Base-by-base conservation (phyloP, 2,888 invertebrate species). In the Patella pellucida region DNA sequence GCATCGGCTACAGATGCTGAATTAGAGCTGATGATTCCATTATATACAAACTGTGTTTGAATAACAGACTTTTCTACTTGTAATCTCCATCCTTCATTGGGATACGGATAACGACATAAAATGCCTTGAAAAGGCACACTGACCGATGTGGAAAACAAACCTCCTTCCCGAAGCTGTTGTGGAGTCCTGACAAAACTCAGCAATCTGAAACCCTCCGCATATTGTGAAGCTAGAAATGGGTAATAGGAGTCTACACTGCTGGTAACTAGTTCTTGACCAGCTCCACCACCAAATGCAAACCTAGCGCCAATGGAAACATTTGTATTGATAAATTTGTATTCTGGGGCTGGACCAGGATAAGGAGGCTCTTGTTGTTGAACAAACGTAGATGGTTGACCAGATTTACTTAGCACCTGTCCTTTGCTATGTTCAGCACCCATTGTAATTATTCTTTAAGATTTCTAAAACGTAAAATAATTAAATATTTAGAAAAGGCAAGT, bases 31-130 rank as follows among this genome's bases (percentile, higher is more conserved):
- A 71, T 76, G 73, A 76, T 73, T 15, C 71, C 79, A 41, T 69
- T 78, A 68, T 69, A 69, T 73, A 76, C 78, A 68, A 68, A 62
- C 62, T 68, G 77, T 52, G 71, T 51, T 78, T 56, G 77, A 76
- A 80, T 78, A 74, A 77, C 72, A 0, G 87, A 85, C 74, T 89
- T 89, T 67, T 86, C 86, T 41, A 89, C 82, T 7, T 81, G 79
- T 51, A 89, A 73, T 68, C 83, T 78, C 85, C 85, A 89, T 51
- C 78, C 76, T 68, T 86, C 83, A 11, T 76, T 74, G 14, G 31
- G 70, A 31, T 79, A 75, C 7, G 83, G 82, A 31, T 82, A 76
- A 19, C 81, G 79, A 50, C 84, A 81, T 73, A 85, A 87, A 70
- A 87, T 83, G n/a, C 83, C 87, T 67, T 86, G 87, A 56, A 78